These are phyloP conservation scores for Hemibagrus guttatus DNA, from an alignment of 2,797 vertebrate genomes.

Conservation along the genomic window DNA sequence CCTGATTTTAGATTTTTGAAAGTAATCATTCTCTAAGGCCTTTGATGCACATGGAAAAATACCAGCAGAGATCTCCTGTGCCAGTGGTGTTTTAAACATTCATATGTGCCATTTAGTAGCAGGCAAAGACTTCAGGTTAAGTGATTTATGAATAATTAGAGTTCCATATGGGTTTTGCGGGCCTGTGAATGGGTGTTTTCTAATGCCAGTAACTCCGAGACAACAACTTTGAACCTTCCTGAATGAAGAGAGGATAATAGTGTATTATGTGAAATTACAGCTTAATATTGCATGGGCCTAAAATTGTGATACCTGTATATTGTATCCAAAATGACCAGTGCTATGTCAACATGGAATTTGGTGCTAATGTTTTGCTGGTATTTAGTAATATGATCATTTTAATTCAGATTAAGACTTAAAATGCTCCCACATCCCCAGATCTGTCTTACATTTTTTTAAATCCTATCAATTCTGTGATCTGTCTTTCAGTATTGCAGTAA, in stretches of 20 bases:
- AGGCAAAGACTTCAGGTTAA: not conserved
- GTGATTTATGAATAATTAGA: slow-evolving; percentile 1
- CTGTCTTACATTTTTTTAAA: too few relatives aligned
- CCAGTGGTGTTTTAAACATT: not conserved
- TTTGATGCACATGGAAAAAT: slow-evolving; percentile 6
- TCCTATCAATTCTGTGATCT: not conserved
- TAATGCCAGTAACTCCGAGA: not conserved
- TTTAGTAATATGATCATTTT: not conserved
- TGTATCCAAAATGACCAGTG: not conserved
- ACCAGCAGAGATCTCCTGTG: not conserved
- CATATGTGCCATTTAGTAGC: not conserved
- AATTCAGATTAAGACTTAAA: not conserved
- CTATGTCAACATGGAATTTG: not conserved
- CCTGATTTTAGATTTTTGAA: not conserved
- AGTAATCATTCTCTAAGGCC: not conserved
- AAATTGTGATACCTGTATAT: not conserved
- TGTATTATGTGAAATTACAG: not conserved
- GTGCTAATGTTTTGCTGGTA: not conserved
- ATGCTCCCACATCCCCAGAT: not conserved
- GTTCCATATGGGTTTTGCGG: not conserved
- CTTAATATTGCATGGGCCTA: not conserved
- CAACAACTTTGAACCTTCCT: not conserved
- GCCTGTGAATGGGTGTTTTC: not conserved
- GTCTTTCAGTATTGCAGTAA: not conserved
- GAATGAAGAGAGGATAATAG: not conserved